phyloP scores from a whole-genome alignment of 2,888 invertebrate species.

The Dione vanillae region DNA sequence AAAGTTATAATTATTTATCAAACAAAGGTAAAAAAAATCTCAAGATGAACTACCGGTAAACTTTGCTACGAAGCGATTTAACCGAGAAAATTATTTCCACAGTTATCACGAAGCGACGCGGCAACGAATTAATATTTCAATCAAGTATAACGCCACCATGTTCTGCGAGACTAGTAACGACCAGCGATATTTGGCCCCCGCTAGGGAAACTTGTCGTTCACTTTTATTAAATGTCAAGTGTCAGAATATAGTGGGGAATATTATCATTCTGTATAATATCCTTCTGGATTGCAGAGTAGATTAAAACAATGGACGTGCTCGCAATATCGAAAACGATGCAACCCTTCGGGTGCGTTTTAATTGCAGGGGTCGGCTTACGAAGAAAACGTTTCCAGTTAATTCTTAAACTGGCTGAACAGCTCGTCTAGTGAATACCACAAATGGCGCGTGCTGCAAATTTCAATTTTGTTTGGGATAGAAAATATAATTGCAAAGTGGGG shows the following conservation, averaged over 20 bases:
- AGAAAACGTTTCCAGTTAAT: constrained; percentile 66
- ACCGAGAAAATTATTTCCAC: constrained; percentile 50
- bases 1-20: constrained; percentile 9
- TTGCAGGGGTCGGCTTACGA: constrained; percentile 71
- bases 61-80: constrained; percentile 45
- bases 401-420: constrained; percentile 59
- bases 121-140: constrained; percentile 74
- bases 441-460: constrained; percentile 22
- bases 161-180: constrained; percentile 54
- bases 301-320: constrained; percentile 83
- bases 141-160: constrained; percentile 65
- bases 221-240: constrained; percentile 47
- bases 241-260: constrained; percentile 59
- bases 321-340: constrained; percentile 78
- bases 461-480: constrained; percentile 25
- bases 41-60: constrained; percentile 38
- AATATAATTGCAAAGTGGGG: not conserved
- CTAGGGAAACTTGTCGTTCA: constrained; percentile 41
- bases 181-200: constrained; percentile 57
- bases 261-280: constrained; percentile 67
- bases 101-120: constrained; percentile 51
- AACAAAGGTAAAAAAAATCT: constrained; percentile 32
- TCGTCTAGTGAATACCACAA: constrained; percentile 66
- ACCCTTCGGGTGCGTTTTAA: constrained; percentile 82
- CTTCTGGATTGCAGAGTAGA: constrained; percentile 70